These are phyloP conservation scores for Dromiciops gliroides DNA, from an alignment of 2,113 vertebrate genomes.

Conservation along the genomic window DNA sequence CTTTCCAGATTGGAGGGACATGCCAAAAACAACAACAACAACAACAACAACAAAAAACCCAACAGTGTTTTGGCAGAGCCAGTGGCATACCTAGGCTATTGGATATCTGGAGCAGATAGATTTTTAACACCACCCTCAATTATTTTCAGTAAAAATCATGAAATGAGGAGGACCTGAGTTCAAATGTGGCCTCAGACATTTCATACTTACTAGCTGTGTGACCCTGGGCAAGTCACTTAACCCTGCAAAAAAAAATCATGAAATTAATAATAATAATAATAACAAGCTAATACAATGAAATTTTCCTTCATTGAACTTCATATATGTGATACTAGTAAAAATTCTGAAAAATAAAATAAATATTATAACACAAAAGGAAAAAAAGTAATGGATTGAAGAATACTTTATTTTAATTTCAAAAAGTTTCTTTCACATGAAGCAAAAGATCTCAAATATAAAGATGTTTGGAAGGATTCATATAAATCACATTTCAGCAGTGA, in stretches of 20 bases:
- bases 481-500: neutral
- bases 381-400: neutral
- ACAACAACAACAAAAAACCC: too few relatives aligned
- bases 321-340: neutral
- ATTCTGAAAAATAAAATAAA: neutral
- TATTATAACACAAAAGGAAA: neutral
- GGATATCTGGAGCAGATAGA: neutral
- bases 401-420: neutral
- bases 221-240: too few relatives aligned
- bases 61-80: neutral
- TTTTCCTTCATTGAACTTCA: neutral
- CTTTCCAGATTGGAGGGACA: neutral
- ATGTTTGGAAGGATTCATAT: neutral
- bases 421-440: neutral
- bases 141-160: neutral
- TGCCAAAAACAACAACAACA: neutral
- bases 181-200: too few relatives aligned
- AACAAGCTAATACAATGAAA: neutral
- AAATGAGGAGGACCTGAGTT: too few relatives aligned
- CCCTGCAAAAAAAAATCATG: too few relatives aligned
- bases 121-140: neutral
- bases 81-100: neutral
- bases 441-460: neutral
- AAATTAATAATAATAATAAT: neutral
- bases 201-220: too few relatives aligned